Percentiles rank a stretch among this genome's conserved stretches.
Conservation (phyloP, 2,113 vertebrate genomes). For the Antidorcas marsupialis region DNA sequence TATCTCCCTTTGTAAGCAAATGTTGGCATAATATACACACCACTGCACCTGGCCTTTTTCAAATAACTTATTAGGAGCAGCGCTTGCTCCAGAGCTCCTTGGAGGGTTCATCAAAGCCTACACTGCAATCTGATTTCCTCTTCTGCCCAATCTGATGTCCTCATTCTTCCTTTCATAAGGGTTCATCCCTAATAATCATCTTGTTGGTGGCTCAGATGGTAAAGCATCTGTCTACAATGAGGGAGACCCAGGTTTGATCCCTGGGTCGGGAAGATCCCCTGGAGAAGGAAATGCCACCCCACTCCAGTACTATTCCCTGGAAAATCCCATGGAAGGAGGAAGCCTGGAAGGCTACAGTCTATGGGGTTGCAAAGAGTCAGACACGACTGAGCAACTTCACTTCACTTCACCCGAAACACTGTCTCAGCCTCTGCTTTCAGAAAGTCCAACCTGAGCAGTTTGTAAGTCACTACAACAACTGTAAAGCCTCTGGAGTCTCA, state of each 20-base stretch:
- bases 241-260: too few relatives aligned
- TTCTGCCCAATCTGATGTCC: not conserved
- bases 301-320: too few relatives aligned
- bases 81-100: not conserved
- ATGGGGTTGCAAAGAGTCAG: too few relatives aligned
- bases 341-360: too few relatives aligned
- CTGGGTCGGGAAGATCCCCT: too few relatives aligned
- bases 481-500: not conserved
- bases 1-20: not conserved
- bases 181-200: not conserved
- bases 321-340: too few relatives aligned
- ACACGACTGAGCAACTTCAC: too few relatives aligned
- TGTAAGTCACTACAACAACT: not conserved
- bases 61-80: not conserved
- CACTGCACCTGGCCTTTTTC: not conserved
- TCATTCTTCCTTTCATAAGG: not conserved
- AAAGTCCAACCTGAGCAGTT: not conserved
- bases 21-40: not conserved
- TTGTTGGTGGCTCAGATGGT: not conserved
- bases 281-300: too few relatives aligned
- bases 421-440: not conserved
- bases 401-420: not conserved
- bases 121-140: not conserved
- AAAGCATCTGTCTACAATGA: too few relatives aligned
- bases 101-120: not conserved